These are phyloP conservation scores for Panorpa germanica DNA, from an alignment of 2,888 invertebrate species.

Conservation along the genomic window DNA sequence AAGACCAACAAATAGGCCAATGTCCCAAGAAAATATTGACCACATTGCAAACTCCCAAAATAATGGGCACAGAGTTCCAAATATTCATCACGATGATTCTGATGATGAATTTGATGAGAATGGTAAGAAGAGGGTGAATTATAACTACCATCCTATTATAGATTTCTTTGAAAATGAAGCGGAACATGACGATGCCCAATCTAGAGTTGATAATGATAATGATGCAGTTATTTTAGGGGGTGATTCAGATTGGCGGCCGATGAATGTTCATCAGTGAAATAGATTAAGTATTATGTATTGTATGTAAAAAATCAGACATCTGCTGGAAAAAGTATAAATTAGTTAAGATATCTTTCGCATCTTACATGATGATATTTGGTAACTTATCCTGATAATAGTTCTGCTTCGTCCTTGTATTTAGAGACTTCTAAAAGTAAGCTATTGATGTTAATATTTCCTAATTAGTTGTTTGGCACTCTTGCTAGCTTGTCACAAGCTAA, in stretches of 20 bases:
- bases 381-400: too few species aligned
- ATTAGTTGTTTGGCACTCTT: too few species aligned
- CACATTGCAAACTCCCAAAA: slow-evolving; percentile 22
- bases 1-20: slow-evolving; percentile 25
- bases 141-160: slow-evolving; percentile 68
- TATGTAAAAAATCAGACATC: too few species aligned
- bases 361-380: too few species aligned
- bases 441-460: too few species aligned
- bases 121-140: slow-evolving; percentile 42
- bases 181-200: slow-evolving; percentile 15
- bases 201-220: slow-evolving; percentile 27
- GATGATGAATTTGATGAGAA: slow-evolving; percentile 10
- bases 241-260: slow-evolving; percentile 31
- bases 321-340: too few species aligned
- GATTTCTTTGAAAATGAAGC: slow-evolving; percentile 44
- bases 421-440: too few species aligned
- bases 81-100: slow-evolving; percentile 22
- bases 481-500: too few species aligned
- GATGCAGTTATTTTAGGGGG: slow-evolving; percentile 18
- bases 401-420: too few species aligned
- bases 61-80: slow-evolving; percentile 19
- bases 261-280: too few species aligned
- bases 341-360: too few species aligned
- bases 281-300: too few species aligned
- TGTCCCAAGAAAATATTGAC: slow-evolving; percentile 24